Evolutionary conservation across 2,888 invertebrate genomes (phyloP).

Genomic region (Drosophila atripex): DNA sequence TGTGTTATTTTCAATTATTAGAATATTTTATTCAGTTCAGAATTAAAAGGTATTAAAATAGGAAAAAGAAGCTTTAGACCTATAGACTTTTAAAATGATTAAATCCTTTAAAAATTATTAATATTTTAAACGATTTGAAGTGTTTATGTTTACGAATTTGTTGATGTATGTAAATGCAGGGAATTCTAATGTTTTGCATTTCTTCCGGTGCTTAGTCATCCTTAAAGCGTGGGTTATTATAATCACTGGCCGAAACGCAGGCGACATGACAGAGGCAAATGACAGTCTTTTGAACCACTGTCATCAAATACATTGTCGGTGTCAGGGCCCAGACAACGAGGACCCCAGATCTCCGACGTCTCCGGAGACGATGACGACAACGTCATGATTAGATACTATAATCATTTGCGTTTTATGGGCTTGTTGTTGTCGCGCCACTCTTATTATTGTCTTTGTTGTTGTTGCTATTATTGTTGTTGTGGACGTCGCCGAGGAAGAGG

Average conservation of each 20-base stretch:
- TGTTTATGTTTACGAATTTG: background rate
- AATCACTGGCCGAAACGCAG: slow-evolving; percentile 34
- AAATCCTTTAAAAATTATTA: background rate
- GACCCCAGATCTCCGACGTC: slow-evolving; percentile 12
- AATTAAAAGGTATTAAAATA: background rate
- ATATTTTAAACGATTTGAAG: background rate
- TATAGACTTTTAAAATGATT: background rate
- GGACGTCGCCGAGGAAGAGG: slow-evolving; percentile 53
- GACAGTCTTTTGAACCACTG: slow-evolving; percentile 76
- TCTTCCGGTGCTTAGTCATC: slow-evolving; percentile 28
- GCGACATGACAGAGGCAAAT: slow-evolving; percentile 59
- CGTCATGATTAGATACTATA: slow-evolving; percentile 80
- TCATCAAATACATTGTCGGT: slow-evolving; percentile 74
- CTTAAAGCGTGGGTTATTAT: slow-evolving; percentile 23
- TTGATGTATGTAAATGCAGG: background rate
- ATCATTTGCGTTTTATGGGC: slow-evolving; percentile 79
- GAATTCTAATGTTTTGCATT: background rate
- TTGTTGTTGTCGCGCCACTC: slow-evolving; percentile 59
- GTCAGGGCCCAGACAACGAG: slow-evolving; percentile 41
- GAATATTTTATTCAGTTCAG: background rate
- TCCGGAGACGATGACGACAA: slow-evolving; percentile 45
- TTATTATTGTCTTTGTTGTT: slow-evolving; percentile 1
- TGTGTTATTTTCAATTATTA: background rate
- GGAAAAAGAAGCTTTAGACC: background rate
- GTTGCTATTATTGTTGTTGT: slow-evolving; percentile 28